These are phyloP conservation scores for Cynoglossus semilaevis DNA, from an alignment of 2,113 vertebrate species.

Conservation along the genomic window DNA sequence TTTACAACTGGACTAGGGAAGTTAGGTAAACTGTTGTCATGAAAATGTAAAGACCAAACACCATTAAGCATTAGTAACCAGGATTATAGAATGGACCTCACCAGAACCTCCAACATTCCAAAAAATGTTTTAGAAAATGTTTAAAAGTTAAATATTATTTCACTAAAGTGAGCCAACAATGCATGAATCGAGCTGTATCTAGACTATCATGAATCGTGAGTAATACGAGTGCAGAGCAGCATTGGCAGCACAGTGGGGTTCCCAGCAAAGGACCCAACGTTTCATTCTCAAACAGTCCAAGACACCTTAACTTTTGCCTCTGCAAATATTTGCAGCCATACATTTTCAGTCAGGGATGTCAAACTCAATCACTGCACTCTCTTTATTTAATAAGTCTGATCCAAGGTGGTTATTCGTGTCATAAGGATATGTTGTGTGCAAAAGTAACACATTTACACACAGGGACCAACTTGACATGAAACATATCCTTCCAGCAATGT, in stretches of 20 bases:
- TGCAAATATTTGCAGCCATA: not conserved
- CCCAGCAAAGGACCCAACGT: not conserved
- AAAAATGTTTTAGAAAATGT: too few relatives aligned
- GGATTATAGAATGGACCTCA: too few relatives aligned
- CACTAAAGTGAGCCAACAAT: not conserved
- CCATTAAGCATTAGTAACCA: too few relatives aligned
- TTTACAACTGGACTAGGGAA: too few relatives aligned
- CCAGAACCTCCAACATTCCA: too few relatives aligned
- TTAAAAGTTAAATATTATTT: not conserved
- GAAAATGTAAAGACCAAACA: too few relatives aligned
- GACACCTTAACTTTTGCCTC: not conserved
- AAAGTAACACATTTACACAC: not conserved
- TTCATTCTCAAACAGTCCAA: conserved; percentile 1
- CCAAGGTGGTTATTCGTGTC: not conserved
- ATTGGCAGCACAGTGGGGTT: not conserved
- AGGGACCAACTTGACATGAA: not conserved
- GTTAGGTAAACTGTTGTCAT: too few relatives aligned
- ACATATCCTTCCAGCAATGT: not conserved
- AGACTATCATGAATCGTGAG: not conserved
- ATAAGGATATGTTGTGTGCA: not conserved
- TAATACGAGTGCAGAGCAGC: not conserved
- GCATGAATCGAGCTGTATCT: not conserved
- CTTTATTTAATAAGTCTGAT: not conserved
- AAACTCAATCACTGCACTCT: not conserved
- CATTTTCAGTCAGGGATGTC: not conserved